Evolutionary conservation across 2,113 vertebrate genomes (phyloP).

Genomic region (Dipodomys ordii): DNA sequence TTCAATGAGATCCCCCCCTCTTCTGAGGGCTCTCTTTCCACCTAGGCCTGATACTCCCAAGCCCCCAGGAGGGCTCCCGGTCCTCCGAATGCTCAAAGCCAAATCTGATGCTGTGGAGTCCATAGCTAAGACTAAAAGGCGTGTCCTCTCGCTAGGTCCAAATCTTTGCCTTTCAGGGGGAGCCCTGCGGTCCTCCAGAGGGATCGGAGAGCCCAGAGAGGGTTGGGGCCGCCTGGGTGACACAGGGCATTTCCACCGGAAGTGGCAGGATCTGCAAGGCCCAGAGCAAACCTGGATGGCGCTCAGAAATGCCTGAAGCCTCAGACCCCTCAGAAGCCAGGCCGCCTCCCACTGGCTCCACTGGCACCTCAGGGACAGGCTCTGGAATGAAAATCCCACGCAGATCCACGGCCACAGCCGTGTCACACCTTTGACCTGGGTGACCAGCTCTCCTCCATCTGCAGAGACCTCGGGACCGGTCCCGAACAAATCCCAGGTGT

Average conservation of each 20-base stretch:
- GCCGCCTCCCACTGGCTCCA: no score
- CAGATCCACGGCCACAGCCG: background rate
- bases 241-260: background rate
- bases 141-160: background rate
- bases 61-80: background rate
- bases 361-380: no score
- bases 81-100: background rate
- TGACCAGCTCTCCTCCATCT: background rate
- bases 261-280: background rate
- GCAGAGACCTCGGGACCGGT: no score
- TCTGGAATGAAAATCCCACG: background rate
- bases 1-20: background rate
- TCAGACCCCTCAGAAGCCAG: background rate
- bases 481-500: no score
- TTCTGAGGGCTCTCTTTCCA: background rate
- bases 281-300: background rate
- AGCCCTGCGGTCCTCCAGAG: background rate
- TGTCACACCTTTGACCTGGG: background rate
- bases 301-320: no score
- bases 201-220: background rate
- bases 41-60: background rate
- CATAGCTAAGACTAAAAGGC: background rate
- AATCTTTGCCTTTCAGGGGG: background rate
- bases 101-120: constrained; percentile 37
- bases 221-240: background rate